Evolutionary conservation across 2,113 vertebrate genomes (phyloP).

Genomic region (Scophthalmus maximus): DNA sequence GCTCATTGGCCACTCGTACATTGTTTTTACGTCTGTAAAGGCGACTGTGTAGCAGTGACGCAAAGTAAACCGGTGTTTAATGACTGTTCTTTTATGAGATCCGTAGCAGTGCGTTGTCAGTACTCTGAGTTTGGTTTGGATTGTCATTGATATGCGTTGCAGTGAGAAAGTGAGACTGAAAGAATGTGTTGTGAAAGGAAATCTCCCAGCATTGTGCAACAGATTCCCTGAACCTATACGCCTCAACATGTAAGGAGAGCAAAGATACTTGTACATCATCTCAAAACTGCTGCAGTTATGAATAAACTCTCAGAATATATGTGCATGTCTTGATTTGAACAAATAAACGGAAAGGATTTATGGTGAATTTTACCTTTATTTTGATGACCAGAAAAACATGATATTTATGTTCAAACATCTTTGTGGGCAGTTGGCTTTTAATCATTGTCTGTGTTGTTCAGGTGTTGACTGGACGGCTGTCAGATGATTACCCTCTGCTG

Average conservation of each 20-base stretch:
- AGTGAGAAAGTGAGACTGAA: conserved; percentile 56
- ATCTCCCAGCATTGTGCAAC: conserved; percentile 76
- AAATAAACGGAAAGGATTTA: conserved; percentile 16
- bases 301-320: conserved; percentile 11
- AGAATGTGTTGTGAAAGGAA: conserved; percentile 70
- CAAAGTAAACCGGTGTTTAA: conserved; percentile 24
- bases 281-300: conserved; percentile 18
- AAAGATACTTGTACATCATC: conserved; percentile 41
- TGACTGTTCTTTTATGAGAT: conserved; percentile 19
- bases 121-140: neutral
- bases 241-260: conserved; percentile 70
- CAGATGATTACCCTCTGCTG: conserved; percentile 88
- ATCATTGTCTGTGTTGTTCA: conserved; percentile 56
- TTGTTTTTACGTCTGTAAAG: conserved; percentile 31
- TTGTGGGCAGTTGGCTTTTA: conserved; percentile 12
- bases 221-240: conserved; percentile 57
- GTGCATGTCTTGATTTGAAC: conserved; percentile 1
- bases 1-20: conserved; percentile 17
- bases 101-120: neutral
- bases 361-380: conserved; percentile 5
- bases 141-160: conserved; percentile 24
- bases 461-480: conserved; percentile 90
- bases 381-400: too few species aligned
- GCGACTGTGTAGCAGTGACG: conserved; percentile 43
- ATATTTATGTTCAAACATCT: neutral